Evolutionary conservation across 1,140 invertebrate species (phyloP).

Genomic region (Drosophila rhopaloa): DNA sequence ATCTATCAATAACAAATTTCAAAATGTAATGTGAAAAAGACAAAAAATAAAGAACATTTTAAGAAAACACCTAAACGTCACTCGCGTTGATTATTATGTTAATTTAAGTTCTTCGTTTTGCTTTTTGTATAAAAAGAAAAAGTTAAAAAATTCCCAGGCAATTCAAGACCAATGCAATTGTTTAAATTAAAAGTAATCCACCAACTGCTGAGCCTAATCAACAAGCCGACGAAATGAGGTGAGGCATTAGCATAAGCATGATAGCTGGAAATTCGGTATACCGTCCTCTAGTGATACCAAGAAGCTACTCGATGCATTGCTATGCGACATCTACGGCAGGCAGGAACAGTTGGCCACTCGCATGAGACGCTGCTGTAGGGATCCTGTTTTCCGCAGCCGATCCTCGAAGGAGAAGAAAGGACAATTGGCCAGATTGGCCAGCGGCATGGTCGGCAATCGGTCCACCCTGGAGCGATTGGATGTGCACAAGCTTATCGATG

Average conservation of each 20-base stretch:
- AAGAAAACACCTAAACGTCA: neutral
- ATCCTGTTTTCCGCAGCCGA: neutral
- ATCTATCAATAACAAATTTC: slow-evolving; percentile 11
- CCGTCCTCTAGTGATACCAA: slow-evolving; percentile 50
- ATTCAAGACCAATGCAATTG: slow-evolving; percentile 14
- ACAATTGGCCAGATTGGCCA: slow-evolving; percentile 28
- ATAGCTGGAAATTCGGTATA: slow-evolving; percentile 20
- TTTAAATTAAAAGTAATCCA: slow-evolving; percentile 18
- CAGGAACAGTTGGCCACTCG: slow-evolving; percentile 50
- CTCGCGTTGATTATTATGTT: slow-evolving; percentile 55
- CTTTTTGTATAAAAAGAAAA: slow-evolving; percentile 37
- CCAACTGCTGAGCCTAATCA: slow-evolving; percentile 36
- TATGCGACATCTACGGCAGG: slow-evolving; percentile 77
- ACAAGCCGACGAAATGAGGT: slow-evolving; percentile 63
- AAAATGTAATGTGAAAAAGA: slow-evolving; percentile 1
- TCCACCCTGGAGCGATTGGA: slow-evolving; percentile 22
- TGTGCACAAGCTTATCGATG: slow-evolving; percentile 58
- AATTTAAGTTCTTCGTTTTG: slow-evolving; percentile 32
- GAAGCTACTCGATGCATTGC: slow-evolving; percentile 60
- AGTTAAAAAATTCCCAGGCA: slow-evolving; percentile 10
- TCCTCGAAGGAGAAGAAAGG: slow-evolving; percentile 11
- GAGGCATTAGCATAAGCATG: slow-evolving; percentile 59
- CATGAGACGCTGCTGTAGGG: slow-evolving; percentile 10
- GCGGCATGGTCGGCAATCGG: slow-evolving; percentile 34
- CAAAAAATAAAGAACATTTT: slow-evolving; percentile 1